Conservation (phyloP, 2,113 vertebrate species). For the Alethe diademata region DNA sequence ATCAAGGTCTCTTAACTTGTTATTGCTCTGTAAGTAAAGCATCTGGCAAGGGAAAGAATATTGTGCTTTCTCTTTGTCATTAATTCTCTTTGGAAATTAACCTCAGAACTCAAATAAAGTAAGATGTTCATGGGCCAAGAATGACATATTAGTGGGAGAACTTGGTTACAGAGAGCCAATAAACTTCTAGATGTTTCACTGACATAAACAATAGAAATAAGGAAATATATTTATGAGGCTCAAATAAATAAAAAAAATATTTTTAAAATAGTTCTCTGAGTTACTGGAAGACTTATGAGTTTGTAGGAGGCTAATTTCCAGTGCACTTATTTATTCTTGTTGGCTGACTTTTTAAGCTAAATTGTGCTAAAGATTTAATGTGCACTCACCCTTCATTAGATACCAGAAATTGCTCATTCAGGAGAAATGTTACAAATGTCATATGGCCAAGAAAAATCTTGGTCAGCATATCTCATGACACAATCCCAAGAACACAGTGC, state of each 20-base stretch:
- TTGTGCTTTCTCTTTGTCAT: background rate
- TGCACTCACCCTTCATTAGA: background rate
- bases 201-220: background rate
- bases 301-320: background rate
- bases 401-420: background rate
- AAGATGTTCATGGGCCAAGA: background rate
- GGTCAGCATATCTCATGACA: fast-evolving
- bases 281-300: background rate
- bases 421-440: background rate
- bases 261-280: background rate
- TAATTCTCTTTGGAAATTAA: background rate
- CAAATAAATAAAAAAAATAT: background rate
- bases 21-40: background rate
- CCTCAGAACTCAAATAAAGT: background rate
- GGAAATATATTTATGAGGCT: background rate
- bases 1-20: background rate
- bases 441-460: background rate
- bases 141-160: background rate
- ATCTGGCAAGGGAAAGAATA: background rate
- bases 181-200: background rate
- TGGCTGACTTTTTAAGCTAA: background rate
- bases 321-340: background rate
- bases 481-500: background rate
- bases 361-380: background rate
- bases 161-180: background rate